Conservation (phyloP, 2,888 invertebrate species). For the Caenorhabditis sp. region DNA sequence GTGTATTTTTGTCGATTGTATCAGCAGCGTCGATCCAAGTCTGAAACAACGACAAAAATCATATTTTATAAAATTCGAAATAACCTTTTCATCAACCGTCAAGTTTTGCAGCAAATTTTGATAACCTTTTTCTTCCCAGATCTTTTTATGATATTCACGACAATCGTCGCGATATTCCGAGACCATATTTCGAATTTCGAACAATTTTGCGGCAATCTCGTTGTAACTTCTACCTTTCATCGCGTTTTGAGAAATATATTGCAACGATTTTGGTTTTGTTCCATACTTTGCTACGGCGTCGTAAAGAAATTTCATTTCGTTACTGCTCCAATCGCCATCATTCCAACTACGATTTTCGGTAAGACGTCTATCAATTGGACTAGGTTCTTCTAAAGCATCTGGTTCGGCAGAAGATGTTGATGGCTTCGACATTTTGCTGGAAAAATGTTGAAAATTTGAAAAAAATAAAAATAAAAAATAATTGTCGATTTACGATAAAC, state of each 20-base stretch:
- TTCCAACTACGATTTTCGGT: conserved; percentile 31
- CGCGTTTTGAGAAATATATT: conserved; percentile 16
- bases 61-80: background rate
- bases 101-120: conserved; percentile 16
- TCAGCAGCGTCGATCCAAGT: conserved; percentile 13
- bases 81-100: background rate
- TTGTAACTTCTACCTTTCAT: conserved; percentile 10
- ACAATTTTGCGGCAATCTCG: conserved; percentile 38
- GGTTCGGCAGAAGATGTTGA: background rate
- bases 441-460: background rate
- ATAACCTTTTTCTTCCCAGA: conserved; percentile 26
- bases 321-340: conserved; percentile 36
- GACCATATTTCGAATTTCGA: conserved; percentile 41
- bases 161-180: conserved; percentile 26
- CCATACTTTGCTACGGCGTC: conserved; percentile 35
- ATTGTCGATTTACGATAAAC: conserved; percentile 27
- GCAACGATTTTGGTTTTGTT: conserved; percentile 11
- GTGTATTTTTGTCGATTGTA: conserved; percentile 14
- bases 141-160: conserved; percentile 15
- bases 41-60: background rate
- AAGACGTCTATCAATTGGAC: conserved; percentile 23
- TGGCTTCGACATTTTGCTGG: background rate
- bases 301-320: conserved; percentile 23
- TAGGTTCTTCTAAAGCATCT: conserved; percentile 2
- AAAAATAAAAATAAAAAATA: background rate